A percentile compares a stretch with the other conserved stretches of the same genome.
Evolutionary conservation across 1,140 invertebrate species (phyloP).

Genomic region (Triops cancriformis): DNA sequence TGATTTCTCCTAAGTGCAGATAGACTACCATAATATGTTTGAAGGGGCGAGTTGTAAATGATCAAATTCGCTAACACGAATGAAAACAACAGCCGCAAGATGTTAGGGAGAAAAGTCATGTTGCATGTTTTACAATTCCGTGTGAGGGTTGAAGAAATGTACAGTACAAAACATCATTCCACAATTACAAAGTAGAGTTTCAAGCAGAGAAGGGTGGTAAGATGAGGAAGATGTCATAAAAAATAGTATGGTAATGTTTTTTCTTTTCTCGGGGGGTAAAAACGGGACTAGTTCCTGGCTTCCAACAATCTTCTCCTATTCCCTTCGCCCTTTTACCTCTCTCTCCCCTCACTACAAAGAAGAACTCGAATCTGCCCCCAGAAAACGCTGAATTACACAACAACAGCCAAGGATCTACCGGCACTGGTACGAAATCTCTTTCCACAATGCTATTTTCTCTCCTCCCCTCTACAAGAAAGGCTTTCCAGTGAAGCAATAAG

Average conservation of each 20-base stretch:
- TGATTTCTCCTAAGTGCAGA: no score
- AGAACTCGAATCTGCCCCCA: neutral
- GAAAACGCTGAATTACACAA: neutral
- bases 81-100: neutral
- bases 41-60: no score
- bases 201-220: neutral
- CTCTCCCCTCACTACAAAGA: neutral
- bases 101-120: neutral
- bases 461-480: no score
- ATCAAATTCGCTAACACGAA: no score
- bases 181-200: neutral
- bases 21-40: no score
- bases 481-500: neutral
- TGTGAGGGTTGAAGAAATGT: neutral
- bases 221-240: neutral
- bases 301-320: neutral
- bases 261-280: neutral
- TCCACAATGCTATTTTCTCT: no score
- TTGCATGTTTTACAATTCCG: constrained; percentile 1
- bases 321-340: neutral
- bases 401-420: neutral
- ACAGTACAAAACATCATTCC: constrained; percentile 8
- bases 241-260: neutral
- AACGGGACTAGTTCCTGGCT: constrained; percentile 9
- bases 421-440: no score